Percentiles rank a stretch among this genome's conserved stretches.
Conservation (phyloP, 2,888 invertebrate genomes). For the Scrobipalpa atriplicella region DNA sequence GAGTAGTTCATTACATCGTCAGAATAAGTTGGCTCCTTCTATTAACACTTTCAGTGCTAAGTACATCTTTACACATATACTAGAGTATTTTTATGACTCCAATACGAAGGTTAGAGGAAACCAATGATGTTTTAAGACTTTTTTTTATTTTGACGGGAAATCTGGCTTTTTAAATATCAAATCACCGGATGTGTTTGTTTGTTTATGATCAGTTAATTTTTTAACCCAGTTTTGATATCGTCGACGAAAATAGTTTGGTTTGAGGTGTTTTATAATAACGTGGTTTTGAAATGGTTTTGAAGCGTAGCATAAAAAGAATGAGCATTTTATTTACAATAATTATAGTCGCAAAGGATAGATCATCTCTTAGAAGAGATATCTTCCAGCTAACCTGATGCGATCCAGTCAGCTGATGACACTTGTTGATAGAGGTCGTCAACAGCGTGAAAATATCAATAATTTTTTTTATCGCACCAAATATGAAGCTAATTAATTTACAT, state of each 20-base stretch:
- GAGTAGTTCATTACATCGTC: conserved; percentile 1
- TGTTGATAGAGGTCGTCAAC: too few species aligned
- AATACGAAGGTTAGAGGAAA: conserved; percentile 1
- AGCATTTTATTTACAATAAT: too few species aligned
- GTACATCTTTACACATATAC: not conserved
- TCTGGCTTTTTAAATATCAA: not conserved
- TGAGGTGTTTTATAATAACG: not conserved
- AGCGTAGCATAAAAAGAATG: not conserved
- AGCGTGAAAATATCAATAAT: too few species aligned
- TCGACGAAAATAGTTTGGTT: not conserved
- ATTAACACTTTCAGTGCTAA: conserved; percentile 20
- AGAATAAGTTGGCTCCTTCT: conserved; percentile 10
- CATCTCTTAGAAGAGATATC: too few species aligned
- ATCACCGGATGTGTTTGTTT: conserved; percentile 15
- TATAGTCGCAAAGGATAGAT: too few species aligned
- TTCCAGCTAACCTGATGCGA: too few species aligned
- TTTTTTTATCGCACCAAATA: too few species aligned
- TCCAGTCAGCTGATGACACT: too few species aligned
- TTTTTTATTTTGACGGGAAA: conserved; percentile 6
- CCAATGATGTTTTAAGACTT: not conserved
- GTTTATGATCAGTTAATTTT: not conserved
- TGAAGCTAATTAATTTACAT: too few species aligned
- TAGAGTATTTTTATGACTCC: conserved; percentile 15
- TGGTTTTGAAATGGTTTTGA: not conserved
- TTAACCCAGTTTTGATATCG: not conserved